Evolutionary conservation across 2,797 vertebrate species (phyloP).

Genomic region (Centroberyx gerrardi): DNA sequence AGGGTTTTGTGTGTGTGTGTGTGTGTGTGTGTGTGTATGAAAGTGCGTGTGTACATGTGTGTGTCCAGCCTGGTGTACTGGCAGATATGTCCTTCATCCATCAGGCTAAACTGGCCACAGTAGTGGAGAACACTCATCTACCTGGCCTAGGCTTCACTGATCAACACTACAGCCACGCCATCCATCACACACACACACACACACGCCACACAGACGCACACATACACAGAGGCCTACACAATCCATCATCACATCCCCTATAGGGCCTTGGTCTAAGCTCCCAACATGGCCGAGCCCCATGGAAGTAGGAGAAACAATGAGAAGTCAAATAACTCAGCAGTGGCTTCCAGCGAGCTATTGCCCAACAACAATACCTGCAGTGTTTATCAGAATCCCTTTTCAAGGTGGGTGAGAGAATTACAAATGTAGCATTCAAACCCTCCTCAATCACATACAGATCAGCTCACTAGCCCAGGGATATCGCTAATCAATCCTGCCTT

Average conservation of each 20-base stretch:
- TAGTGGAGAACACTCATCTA: conserved; percentile 80
- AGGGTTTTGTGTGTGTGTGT: conserved; percentile 40
- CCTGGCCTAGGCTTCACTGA: conserved; percentile 77
- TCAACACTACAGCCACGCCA: conserved; percentile 72
- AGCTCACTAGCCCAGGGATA: conserved; percentile 68
- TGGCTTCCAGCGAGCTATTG: conserved; percentile 48
- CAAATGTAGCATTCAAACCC: conserved; percentile 68
- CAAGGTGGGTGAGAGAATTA: conserved; percentile 61
- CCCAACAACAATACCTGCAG: conserved; percentile 51
- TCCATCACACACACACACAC: conserved; percentile 69
- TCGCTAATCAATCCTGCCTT: conserved; percentile 75
- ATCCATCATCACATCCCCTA: conserved; percentile 58
- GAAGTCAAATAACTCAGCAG: conserved; percentile 59
- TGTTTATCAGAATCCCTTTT: conserved; percentile 57
- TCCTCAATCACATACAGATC: conserved; percentile 75
- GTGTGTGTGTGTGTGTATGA: conserved; percentile 25
- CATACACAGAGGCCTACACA: conserved; percentile 13
- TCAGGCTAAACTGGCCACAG: conserved; percentile 81
- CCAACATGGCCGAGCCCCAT: conserved; percentile 52
- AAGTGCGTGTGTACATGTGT: conserved; percentile 39
- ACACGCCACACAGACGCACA: conserved; percentile 21
- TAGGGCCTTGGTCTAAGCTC: conserved; percentile 37
- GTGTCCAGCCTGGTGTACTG: conserved; percentile 76
- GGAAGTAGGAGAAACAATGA: conserved; percentile 61
- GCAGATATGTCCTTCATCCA: conserved; percentile 85